Evolutionary conservation across 2,888 invertebrate species (phyloP).

Genomic region (Trisateles emortualis): DNA sequence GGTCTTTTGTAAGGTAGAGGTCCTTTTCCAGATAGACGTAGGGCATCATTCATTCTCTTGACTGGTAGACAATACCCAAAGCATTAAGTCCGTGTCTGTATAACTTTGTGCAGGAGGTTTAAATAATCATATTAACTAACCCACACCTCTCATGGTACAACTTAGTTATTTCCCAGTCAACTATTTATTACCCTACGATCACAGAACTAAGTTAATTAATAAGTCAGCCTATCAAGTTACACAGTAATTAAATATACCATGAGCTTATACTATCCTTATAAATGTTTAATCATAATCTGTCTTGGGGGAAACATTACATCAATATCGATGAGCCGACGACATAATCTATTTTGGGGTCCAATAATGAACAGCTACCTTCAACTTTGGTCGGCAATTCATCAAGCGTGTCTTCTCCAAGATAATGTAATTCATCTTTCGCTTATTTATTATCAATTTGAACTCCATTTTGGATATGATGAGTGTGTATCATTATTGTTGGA

Average conservation of each 20-base stretch:
- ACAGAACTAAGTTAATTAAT: not conserved
- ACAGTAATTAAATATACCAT: conserved; percentile 1
- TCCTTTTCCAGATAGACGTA: too few relatives aligned
- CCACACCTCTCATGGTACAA: too few relatives aligned
- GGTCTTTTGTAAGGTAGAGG: too few relatives aligned
- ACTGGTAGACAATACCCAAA: too few relatives aligned
- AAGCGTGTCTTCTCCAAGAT: conserved; percentile 27
- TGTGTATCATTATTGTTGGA: not conserved
- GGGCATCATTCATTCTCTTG: too few relatives aligned
- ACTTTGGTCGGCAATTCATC: conserved; percentile 44
- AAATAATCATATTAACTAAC: too few relatives aligned
- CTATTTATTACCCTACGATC: not conserved
- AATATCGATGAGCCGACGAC: conserved; percentile 29
- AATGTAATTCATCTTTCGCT: conserved; percentile 41
- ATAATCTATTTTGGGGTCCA: conserved; percentile 35
- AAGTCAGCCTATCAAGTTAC: not conserved
- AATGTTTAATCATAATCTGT: conserved; percentile 28
- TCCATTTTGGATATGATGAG: conserved; percentile 8
- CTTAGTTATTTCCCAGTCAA: too few relatives aligned
- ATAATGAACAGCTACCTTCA: conserved; percentile 42
- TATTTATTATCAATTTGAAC: conserved; percentile 17
- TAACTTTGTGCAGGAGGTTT: too few relatives aligned
- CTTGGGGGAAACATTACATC: conserved; percentile 15
- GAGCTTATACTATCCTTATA: conserved; percentile 1
- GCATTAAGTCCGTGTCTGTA: too few relatives aligned